Evolutionary conservation across 2,888 invertebrate genomes (phyloP), one percentile per base, ranked within the genome.

Genomic region (Lampropteryx suffumata): DNA sequence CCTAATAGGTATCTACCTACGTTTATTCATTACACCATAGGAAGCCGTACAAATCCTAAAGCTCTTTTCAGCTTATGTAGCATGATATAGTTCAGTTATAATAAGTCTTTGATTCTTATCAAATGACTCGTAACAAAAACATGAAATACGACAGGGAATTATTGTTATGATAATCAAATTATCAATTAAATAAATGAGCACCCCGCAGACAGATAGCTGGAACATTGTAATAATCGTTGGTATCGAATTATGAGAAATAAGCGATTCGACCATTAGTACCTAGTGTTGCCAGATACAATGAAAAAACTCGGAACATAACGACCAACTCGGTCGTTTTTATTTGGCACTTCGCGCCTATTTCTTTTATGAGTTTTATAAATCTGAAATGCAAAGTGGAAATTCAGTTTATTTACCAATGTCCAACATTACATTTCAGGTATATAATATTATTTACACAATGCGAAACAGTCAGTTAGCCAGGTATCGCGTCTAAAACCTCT

Each of bases 181-280:
- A 53, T 40, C 48, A 53, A 41, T 14, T 37, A 47, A 39, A 39
- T 53, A 49, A 24, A 36, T 41, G 29, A 55, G 45, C 45, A 45
- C 33, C 51, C 57, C 64, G 67, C 55, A 53, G 61, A 64, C 59
- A 62, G 60, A 64, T 61, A 65, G 55, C 50, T 17, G 21, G 44
- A 41, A 61, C 57, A 58, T 63, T 49, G 47, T 50, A 54, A 67
- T 63, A 66, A 65, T 65, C 59, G 80, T 73, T 76, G 70, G 72
- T 79, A 77, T 57, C 49, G 33, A 59, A 61, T 78, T 76, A 81
- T 82, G 80, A 76, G 76, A 70, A 79, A 80, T 81, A 77, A 59
- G 55, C 56, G 57, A 58, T 58, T 21, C 34, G 49, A 42, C 79
- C 79, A 84, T 82, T 82, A 81, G 77, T 70, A n/a, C n/a, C n/a